These are phyloP conservation scores for Phenganax stokvisi DNA, from an alignment of 92 coral and sea anemone species.

Conservation along the genomic window DNA sequence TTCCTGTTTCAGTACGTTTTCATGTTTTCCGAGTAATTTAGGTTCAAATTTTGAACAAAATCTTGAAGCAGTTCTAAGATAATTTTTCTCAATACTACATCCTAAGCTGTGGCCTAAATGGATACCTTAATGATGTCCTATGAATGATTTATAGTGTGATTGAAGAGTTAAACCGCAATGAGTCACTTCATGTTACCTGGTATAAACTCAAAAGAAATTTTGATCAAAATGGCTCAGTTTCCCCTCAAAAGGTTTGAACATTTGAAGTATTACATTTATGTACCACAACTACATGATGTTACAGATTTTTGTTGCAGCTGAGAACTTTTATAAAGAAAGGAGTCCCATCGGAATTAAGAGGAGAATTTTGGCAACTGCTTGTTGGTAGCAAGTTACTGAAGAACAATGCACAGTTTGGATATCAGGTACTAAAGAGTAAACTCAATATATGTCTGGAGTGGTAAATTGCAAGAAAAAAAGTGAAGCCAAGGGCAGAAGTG, in stretches of 20 bases:
- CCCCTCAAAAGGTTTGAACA: slow-evolving; percentile 26
- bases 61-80: no score
- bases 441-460: no score
- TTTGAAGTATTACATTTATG: not conserved
- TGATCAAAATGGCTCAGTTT: slow-evolving; percentile 23
- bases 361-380: slow-evolving; percentile 67
- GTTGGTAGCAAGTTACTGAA: slow-evolving; percentile 63
- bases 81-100: no score
- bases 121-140: no score
- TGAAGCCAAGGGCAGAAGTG: no score
- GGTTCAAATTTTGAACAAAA: no score
- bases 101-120: not conserved
- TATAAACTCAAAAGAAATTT: slow-evolving; percentile 15
- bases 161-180: not conserved
- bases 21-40: no score
- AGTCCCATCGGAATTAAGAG: slow-evolving; percentile 62
- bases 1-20: not conserved
- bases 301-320: slow-evolving; percentile 39
- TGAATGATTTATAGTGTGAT: not conserved
- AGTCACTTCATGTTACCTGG: slow-evolving; percentile 6
- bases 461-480: no score
- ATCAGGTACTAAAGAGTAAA: slow-evolving; percentile 50
- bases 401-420: slow-evolving; percentile 61
- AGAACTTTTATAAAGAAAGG: slow-evolving; percentile 72
- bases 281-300: not conserved